Evolutionary conservation across 2,888 invertebrate species (phyloP).

Genomic region (Nomada ruficornis): DNA sequence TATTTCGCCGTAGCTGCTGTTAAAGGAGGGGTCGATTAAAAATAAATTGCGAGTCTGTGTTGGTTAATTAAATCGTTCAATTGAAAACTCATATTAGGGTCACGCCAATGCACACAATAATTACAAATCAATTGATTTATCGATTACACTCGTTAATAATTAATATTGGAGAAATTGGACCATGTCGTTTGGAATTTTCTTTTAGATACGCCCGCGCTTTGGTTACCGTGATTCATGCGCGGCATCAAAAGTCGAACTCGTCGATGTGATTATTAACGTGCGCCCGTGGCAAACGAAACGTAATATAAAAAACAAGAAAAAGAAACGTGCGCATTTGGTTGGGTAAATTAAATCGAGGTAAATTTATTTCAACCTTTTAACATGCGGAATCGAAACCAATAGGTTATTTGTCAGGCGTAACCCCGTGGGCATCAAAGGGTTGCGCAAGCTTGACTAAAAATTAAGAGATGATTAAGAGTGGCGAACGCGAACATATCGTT

Average conservation of each 20-base stretch:
- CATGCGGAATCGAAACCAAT: no score
- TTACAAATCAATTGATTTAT: slow-evolving; percentile 23
- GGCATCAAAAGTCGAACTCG: neutral
- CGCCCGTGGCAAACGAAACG: no score
- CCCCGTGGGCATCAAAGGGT: no score
- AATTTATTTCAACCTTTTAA: no score
- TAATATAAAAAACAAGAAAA: no score
- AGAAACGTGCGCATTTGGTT: no score
- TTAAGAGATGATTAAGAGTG: no score
- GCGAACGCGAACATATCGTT: no score
- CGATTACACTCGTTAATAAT: slow-evolving; percentile 15
- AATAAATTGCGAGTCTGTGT: slow-evolving; percentile 5
- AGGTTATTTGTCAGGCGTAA: no score
- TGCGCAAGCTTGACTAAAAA: no score
- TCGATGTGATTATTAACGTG: no score
- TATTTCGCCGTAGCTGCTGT: neutral
- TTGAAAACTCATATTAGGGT: slow-evolving; percentile 17
- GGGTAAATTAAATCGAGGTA: no score
- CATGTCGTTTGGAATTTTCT: neutral
- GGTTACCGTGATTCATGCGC: neutral
- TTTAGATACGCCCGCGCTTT: neutral
- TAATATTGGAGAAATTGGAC: neutral
- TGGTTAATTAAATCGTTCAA: slow-evolving; percentile 26
- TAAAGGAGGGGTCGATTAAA: slow-evolving; percentile 5
- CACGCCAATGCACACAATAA: slow-evolving; percentile 11